These are phyloP conservation scores for Ceratina australensis DNA, from an alignment of 1,140 invertebrate genomes.

Conservation along the genomic window DNA sequence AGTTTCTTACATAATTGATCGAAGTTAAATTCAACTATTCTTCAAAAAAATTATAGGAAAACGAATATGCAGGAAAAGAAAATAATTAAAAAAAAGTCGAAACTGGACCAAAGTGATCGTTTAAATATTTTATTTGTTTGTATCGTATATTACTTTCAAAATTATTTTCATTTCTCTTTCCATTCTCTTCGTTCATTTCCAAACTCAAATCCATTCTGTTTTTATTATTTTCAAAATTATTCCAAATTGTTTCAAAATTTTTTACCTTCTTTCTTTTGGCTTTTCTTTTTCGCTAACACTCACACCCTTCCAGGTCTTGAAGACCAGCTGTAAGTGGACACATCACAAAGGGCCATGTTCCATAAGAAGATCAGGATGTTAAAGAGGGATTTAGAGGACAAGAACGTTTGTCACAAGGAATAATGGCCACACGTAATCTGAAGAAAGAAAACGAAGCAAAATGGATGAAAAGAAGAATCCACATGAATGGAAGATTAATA, in stretches of 20 bases:
- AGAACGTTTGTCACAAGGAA: not conserved
- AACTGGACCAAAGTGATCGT: constrained; percentile 5
- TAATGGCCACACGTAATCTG: not conserved
- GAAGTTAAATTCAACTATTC: not conserved
- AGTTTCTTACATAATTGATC: not conserved
- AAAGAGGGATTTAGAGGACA: not conserved
- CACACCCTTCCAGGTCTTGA: constrained; percentile 76
- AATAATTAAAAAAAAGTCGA: not conserved
- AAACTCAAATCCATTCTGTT: not conserved
- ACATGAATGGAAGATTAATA: not conserved
- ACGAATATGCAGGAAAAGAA: not conserved
- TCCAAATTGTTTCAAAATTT: not conserved
- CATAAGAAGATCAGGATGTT: not conserved
- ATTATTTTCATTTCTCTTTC: not conserved
- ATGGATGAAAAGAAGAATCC: not conserved
- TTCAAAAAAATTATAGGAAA: not conserved
- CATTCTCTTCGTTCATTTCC: not conserved
- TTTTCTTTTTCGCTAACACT: constrained; percentile 78
- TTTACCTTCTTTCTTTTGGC: constrained; percentile 44
- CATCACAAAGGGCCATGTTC: too few relatives aligned
- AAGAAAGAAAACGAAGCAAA: not conserved
- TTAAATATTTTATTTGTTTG: not conserved
- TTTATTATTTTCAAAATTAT: not conserved
- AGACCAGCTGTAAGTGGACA: not conserved
- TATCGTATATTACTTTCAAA: not conserved